Evolutionary conservation across 2,888 invertebrate species (phyloP), one percentile per base, ranked within the genome.

Genomic region (Cheilosia impressa): DNA sequence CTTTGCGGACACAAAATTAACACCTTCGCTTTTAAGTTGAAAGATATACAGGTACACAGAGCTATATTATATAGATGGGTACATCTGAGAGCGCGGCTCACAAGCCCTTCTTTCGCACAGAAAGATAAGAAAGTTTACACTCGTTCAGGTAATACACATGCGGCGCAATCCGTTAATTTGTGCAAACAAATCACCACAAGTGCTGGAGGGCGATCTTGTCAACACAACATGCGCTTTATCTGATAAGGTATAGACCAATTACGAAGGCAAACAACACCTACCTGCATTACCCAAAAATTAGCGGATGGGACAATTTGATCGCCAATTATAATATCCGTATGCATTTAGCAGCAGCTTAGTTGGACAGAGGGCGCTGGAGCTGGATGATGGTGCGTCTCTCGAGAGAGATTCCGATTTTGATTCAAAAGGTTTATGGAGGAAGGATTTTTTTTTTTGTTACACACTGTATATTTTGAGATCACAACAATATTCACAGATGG

Each of bases 211-310:
- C 19, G 17, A 60, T 60, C 52, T 52, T 58, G 31, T 60, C 27
- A 31, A 38, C 57, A 58, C 13, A 10, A 13, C 13, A 17, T 6
- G 2, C 60, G 38, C 34, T 13, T 55, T 53, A 58, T 38, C 17
- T 6, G 17, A 38, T 58, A 13, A 38, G 38, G 4, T 9, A 17
- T 15, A 53, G 52, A 38, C 34, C 34, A 63, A 52, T 52, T 62
- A 45, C 17, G 17, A 50, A 31, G 4, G 24, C 22, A 52, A 24
- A n/a, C 17, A 43, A 9, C 45, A 87, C 83, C 90, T 88, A 92
- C 92, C 92, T 92, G 92, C 92, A 92, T 92, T 90, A 92, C 92
- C 92, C 92, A 92, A 89, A 91, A 92, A 89, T 92, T 92, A 88
- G 90, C 90, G 90, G 92, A 91, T 90, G 92, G 91, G 89, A 91